Evolutionary conservation across 2,797 vertebrate genomes (phyloP), one percentile per base, ranked within the genome.

Genomic region (Kryptopterus vitreolus): DNA sequence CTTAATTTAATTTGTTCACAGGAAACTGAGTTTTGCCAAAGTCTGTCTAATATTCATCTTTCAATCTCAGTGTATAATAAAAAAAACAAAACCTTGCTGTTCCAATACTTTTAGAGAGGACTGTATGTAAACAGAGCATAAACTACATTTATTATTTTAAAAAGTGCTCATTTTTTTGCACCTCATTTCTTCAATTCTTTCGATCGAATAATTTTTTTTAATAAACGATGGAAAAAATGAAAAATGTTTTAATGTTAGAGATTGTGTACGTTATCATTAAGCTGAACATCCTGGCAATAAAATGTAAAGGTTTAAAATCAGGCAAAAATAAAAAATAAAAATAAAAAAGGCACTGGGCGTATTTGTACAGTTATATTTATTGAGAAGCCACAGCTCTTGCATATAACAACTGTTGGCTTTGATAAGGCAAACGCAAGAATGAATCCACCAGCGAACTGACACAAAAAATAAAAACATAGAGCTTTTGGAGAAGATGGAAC

Each of bases 381-480:
- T 98, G 95, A 90, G 95, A 96, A 96, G 96, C 97, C 95, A 98
- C 96, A 98, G 97, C 96, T 95, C 95, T 94, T 95, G 96, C 96
- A 98, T 96, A 96, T 96, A 95, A 96, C 95, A 98, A 98, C 97
- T 97, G 97, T 99, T 93, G 96, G 96, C 98, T 96, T 95, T 95
- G 94, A 96, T 97, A 98, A 98, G 96, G 97, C 96, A 96, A 97
- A 98, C 97, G 96, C 97, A 97, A 97, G 94, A 98, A 94, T 97
- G 95, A 95, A 95, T 93, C 91, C 95, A 98, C 97, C 96, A 97
- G 95, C 92, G 94, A 95, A 92, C 94, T 96, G 94, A 97, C 96
- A 98, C 94, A 93, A 92, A 96, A 96, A 94, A 96, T 92, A 95
- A 93, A 95, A 92, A 96, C 92, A 94, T 93, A 92, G 91, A 94